Base-by-base conservation (phyloP, 2,113 vertebrate species). In the Bubo bubo region DNA sequence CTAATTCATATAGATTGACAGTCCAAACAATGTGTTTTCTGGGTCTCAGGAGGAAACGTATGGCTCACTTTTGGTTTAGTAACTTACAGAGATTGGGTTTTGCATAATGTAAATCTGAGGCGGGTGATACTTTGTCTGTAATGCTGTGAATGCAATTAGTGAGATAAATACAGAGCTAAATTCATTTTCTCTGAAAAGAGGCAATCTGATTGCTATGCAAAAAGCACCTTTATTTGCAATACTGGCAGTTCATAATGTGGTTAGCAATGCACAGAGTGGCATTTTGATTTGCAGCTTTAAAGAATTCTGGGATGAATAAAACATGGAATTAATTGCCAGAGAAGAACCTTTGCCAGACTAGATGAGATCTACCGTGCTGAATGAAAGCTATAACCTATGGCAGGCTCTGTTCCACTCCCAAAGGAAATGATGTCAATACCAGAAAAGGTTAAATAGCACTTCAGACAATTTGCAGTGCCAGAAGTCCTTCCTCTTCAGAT, bases 241-340 rank as follows among this genome's bases (percentile, higher is more conserved):
- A 91, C 87, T 81, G 86, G 55, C 18, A 60, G 90, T 80, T 52
- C 12, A 89, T 96, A 97, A 97, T 88, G 60, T 84, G 89, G 98
- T 97, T 94, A 98, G 97, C 86, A 96, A 94, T 95, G 97, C 96
- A 97, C 81, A 80, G 95, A 75, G 75, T 95, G 91, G 96, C 86
- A 95, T 97, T 96, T 97, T 98, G 97, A 98, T 98, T 98, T 98
- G 95, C 91, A 98, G 96, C 96, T 98, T 98, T 96, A 94, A 98
- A 97, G 95, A 95, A 96, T 95, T 97, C 90, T 91, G 89, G 80
- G 84, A 98, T 98, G 97, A 98, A 98, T 98, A 98, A 98, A 98
- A 98, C 98, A 98, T 98, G 73, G 97, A 97, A 97, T 97, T 98
- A 98, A 98, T 98, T 98, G 95, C 86, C 68, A 73, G 91, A 91